Conservation (phyloP, 2,888 invertebrate genomes). For the Ferrisia virgata region DNA sequence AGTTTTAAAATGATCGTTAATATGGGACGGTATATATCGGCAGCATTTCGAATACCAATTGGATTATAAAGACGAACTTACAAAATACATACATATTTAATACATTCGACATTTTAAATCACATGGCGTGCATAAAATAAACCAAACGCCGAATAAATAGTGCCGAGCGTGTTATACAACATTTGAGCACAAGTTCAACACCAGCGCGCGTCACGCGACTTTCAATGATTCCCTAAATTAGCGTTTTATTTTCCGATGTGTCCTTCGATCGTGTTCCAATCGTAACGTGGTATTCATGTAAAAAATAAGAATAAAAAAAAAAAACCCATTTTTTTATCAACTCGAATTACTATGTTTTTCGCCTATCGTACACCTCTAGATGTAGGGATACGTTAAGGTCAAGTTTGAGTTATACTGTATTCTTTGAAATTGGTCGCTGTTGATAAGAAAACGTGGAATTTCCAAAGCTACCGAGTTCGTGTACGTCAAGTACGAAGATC, state of each 20-base stretch:
- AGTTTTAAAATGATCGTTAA: not conserved
- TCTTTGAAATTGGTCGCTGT: too few relatives aligned
- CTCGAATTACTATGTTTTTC: too few relatives aligned
- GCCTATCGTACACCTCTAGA: too few relatives aligned
- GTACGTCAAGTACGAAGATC: too few relatives aligned
- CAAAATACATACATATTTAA: conserved; percentile 23
- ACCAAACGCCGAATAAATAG: not conserved
- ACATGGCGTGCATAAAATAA: not conserved
- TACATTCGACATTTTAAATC: not conserved
- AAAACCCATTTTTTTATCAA: too few relatives aligned
- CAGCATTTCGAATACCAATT: not conserved
- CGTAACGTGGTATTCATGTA: too few relatives aligned
- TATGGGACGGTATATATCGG: not conserved
- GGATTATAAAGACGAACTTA: conserved; percentile 6
- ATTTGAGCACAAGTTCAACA: conserved; percentile 19
- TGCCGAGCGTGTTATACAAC: conserved; percentile 1
- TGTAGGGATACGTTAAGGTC: too few relatives aligned
- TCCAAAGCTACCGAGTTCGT: too few relatives aligned
- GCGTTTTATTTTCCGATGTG: not conserved
- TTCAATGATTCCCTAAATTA: not conserved
- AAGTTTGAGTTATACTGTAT: too few relatives aligned
- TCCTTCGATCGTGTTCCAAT: not conserved
- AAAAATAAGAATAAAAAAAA: too few relatives aligned
- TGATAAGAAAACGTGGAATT: too few relatives aligned
- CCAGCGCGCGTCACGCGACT: not conserved